Conservation (phyloP, 2,888 invertebrate genomes). For the Diarsia dahlii region DNA sequence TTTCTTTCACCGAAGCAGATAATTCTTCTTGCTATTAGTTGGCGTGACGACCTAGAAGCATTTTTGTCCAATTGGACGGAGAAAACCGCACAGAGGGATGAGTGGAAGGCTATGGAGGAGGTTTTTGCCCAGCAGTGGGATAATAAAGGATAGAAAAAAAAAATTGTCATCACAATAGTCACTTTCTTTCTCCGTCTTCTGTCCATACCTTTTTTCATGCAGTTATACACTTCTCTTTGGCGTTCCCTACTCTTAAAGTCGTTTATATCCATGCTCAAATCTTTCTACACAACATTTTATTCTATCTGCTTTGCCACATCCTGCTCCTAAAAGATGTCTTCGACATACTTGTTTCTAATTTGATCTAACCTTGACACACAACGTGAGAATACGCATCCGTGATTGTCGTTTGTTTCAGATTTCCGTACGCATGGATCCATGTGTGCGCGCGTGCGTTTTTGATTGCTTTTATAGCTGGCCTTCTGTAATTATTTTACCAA, state of each 20-base stretch:
- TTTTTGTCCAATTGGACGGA: no score
- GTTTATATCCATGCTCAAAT: not conserved
- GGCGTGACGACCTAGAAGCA: no score
- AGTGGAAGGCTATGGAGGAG: no score
- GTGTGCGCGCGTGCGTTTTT: not conserved
- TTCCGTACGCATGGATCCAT: not conserved
- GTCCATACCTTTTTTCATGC: not conserved
- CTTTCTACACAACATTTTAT: not conserved
- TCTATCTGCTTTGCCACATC: not conserved
- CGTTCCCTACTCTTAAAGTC: not conserved
- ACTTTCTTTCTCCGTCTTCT: not conserved
- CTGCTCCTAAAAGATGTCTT: not conserved
- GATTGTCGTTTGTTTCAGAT: not conserved
- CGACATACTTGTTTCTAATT: not conserved
- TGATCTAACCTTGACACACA: not conserved
- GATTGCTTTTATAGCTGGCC: not conserved
- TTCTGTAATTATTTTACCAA: conserved; percentile 11
- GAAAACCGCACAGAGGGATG: no score
- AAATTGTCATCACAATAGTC: not conserved
- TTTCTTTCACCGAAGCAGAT: no score
- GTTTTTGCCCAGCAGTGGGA: no score
- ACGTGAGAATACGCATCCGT: no score
- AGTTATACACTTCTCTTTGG: not conserved
- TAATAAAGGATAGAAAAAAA: not conserved
- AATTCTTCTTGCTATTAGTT: not conserved